phyloP scores from a whole-genome alignment of 2,888 invertebrate genomes.

The Mechanitis messenoides region DNA sequence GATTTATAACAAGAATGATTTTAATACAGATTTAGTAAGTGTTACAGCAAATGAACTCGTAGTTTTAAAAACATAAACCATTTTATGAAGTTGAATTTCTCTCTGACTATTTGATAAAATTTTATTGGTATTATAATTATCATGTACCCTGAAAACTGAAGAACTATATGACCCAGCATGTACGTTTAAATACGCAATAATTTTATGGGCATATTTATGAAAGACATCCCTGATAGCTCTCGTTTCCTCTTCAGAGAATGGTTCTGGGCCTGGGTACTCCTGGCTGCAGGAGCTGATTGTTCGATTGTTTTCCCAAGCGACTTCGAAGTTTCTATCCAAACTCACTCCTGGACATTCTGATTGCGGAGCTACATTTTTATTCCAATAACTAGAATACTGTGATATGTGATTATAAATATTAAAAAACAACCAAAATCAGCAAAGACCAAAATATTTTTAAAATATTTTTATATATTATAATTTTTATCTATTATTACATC shows the following conservation, averaged over 20 bases:
- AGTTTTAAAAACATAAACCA: too few relatives aligned
- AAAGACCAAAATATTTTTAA: background rate
- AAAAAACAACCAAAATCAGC: background rate
- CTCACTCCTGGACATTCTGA: slow-evolving; percentile 51
- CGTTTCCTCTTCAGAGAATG: slow-evolving; percentile 60
- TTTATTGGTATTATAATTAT: background rate
- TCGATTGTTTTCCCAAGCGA: slow-evolving; percentile 46
- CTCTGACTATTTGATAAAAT: too few relatives aligned
- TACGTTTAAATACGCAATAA: slow-evolving; percentile 55
- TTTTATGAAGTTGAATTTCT: background rate
- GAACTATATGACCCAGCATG: slow-evolving; percentile 43
- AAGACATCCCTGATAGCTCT: slow-evolving; percentile 50
- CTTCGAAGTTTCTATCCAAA: slow-evolving; percentile 62
- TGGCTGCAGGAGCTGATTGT: slow-evolving; percentile 48
- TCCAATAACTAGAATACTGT: slow-evolving; percentile 27
- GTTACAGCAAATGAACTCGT: too few relatives aligned
- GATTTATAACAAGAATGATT: background rate
- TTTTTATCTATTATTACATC: too few relatives aligned
- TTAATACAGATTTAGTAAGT: too few relatives aligned
- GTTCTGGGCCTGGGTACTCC: slow-evolving; percentile 47
- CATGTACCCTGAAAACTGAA: slow-evolving; percentile 41
- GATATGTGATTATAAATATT: background rate
- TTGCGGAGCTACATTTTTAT: slow-evolving; percentile 56
- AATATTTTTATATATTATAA: too few relatives aligned
- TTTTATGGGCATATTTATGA: slow-evolving; percentile 55